Conservation (phyloP, 2,113 vertebrate genomes). For the Poeciliopsis occidentalis region DNA sequence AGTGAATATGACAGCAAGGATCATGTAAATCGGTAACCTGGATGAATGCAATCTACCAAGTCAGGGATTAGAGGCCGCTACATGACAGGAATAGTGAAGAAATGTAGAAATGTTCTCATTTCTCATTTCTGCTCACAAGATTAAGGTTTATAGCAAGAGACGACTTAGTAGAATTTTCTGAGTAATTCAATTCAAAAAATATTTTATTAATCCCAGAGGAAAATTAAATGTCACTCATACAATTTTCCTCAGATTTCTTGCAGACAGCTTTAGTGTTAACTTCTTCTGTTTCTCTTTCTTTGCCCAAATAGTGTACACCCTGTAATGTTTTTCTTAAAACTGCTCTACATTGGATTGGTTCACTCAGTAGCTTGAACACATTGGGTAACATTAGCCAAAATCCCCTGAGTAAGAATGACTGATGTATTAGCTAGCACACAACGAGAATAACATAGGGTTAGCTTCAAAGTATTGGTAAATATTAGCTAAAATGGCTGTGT, state of each 20-base stretch:
- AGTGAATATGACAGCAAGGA: conserved; percentile 37
- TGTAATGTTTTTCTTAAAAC: too few species aligned
- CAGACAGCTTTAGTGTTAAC: too few species aligned
- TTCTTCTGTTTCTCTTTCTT: too few species aligned
- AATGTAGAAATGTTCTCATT: not conserved
- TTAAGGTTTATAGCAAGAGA: conserved; percentile 29
- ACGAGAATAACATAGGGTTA: too few species aligned
- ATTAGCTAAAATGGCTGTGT: not conserved
- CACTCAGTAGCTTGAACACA: not conserved
- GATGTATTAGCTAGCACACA: too few species aligned
- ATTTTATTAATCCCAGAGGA: too few species aligned
- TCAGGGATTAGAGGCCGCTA: conserved; percentile 47
- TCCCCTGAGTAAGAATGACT: too few species aligned
- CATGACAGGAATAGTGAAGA: conserved; percentile 3
- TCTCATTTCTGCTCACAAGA: not conserved
- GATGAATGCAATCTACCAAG: conserved; percentile 44
- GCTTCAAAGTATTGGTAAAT: too few species aligned
- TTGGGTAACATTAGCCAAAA: not conserved
- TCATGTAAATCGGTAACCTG: conserved; percentile 57
- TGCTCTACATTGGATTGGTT: not conserved
- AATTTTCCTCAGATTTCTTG: too few species aligned
- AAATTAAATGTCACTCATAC: too few species aligned
- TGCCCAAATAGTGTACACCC: too few species aligned
- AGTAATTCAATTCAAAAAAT: conserved; percentile 23
- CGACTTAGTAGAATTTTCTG: conserved; percentile 16